These are phyloP conservation scores for Pomatostomus ruficeps DNA, from an alignment of 2,113 vertebrate species.

Conservation along the genomic window DNA sequence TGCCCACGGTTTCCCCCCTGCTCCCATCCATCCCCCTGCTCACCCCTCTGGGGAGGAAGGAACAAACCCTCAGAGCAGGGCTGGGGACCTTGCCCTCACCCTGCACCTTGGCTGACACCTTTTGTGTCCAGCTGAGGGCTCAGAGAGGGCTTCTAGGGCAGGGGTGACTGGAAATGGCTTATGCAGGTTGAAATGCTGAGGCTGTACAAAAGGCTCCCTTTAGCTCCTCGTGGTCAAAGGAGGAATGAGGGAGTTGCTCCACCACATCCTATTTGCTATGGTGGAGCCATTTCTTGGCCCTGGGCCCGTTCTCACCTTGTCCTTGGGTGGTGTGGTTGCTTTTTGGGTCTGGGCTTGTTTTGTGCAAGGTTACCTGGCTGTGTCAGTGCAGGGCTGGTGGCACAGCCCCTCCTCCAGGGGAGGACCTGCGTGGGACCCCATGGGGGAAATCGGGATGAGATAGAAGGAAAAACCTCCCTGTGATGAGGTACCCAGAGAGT, in stretches of 20 bases:
- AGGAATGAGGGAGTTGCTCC: not conserved
- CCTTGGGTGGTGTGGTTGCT: not conserved
- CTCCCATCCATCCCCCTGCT: not conserved
- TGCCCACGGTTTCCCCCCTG: not conserved
- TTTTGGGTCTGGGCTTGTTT: not conserved
- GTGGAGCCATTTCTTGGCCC: not conserved
- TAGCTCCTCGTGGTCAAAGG: not conserved
- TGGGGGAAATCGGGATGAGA: fast-evolving
- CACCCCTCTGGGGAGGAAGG: not conserved
- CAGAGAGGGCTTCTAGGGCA: not conserved
- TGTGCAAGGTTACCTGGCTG: not conserved
- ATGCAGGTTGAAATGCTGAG: not conserved
- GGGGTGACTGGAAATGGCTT: not conserved
- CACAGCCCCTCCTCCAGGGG: not conserved
- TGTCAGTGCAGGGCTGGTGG: not conserved
- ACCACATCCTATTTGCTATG: not conserved
- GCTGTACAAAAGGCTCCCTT: not conserved
- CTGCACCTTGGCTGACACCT: not conserved
- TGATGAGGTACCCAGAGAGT: not conserved
- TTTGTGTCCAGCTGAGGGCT: not conserved
- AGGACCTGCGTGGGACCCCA: not conserved
- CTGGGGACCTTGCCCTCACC: not conserved
- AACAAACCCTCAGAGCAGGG: not conserved
- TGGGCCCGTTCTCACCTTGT: not conserved
- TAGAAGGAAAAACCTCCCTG: not conserved